Base-by-base conservation (phyloP, 2,113 vertebrate species). In the Apaloderma vittatum region DNA sequence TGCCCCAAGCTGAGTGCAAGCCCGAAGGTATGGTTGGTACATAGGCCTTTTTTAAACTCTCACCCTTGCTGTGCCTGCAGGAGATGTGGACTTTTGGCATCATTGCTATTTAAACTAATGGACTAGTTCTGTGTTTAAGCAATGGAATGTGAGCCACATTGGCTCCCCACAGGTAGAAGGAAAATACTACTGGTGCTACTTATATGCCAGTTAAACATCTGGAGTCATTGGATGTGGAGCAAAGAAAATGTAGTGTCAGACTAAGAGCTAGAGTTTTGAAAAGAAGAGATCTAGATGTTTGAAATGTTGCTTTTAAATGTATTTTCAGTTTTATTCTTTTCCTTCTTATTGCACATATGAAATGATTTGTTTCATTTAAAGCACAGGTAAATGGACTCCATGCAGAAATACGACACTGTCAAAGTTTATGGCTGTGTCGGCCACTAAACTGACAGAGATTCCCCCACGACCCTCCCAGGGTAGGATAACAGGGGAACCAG, bases 51-150 rank as follows among this genome's bases (percentile, higher is more conserved):
- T 82, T 21, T 40, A 81, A 91, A 62, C 59, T 72, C 45, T 63
- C 52, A 63, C 48, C 12, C 68, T 86, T 73, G 66, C 45, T 67
- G 67, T n/a, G 62, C 83, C n/a, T 30, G 54, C 59, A 93, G 90
- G 78, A 92, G 36, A 46, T 45, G 22, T 70, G 26, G 45, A 4
- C 2, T 63, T 88, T 88, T 62, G 58, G 19, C 55, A 90, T 61
- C 76, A 27, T 16, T 88, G 19, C 93, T 93, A 46, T 93, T 93
- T 95, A 87, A 94, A 76, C 73, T 90, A 76, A 91, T 83, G 37
- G 27, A 66, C 34, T 88, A 52, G 59, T 74, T 88, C 78, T 71
- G 21, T 55, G 13, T 54, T 71, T 67, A 86, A 87, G 75, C 72
- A 76, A 49, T 73, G 76, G 77, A 97, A 93, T 96, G 80, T 75